Base-by-base conservation (phyloP, 1,140 invertebrate genomes). In the Tetramorium parvispinum region DNA sequence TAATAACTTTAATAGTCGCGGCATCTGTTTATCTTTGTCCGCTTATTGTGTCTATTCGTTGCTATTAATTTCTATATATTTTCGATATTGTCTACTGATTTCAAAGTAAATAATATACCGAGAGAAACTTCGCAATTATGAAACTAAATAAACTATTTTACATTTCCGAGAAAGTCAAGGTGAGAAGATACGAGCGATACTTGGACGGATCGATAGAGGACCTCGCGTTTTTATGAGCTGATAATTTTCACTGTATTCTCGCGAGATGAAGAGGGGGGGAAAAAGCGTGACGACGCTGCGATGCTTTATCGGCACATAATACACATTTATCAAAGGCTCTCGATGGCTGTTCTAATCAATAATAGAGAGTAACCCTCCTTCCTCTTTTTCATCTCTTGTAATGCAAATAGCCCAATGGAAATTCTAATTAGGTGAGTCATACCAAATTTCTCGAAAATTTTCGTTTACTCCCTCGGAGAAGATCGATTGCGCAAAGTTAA, bases 251-350 rank as follows among this genome's bases (percentile, higher is more conserved):
- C 40, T 49, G 65, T 46, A 40, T 43, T 55, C 21, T 46, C 46
- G 61, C 65, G 24, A 82, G 65, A 82, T 71, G 53, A 82, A 68
- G 51, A 32, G 46, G 1, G 51, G 46, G 1, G 51, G 51, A 70
- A 70, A 71, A 82, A 71, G 65, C 37, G 16, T 57, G 27, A 27
- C 10, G 18, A 13, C 13, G 7, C 51, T 6, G 24, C 37, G 53
- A 46, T 57, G 24, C 65, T 82, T 70, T 81, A 55, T 70, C 78
- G 51, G 16, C 53, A 32, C 32, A 59, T 73, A 21, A 83, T 46
- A 43, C 13, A 32, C 51, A 32, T 73, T 82, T 82, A 73, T 82
- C 79, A 83, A 83, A 32, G 24, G n/a, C n/a, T 55, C 21, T 79
- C 78, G 49, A 27, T 53, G 4, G 27, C 46, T 21, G 51, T 6